Evolutionary conservation across 2,797 vertebrate genomes (phyloP).

Genomic region (Amblyopsis hoosieri): DNA sequence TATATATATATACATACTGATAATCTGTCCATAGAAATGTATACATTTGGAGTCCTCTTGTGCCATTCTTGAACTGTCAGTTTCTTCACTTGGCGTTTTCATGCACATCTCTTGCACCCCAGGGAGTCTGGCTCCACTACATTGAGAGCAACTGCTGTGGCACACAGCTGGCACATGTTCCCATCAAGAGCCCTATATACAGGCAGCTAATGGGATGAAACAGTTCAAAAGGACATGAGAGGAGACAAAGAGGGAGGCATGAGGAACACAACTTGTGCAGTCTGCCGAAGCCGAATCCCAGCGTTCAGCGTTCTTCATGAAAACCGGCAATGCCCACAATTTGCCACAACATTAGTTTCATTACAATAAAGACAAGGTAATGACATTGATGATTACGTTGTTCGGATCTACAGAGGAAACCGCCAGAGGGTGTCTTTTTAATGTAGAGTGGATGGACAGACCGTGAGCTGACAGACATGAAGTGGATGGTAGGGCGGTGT

Average conservation of each 20-base stretch:
- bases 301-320: slow-evolving; percentile 49
- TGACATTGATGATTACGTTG: slow-evolving; percentile 68
- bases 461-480: slow-evolving; percentile 6
- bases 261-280: slow-evolving; percentile 25
- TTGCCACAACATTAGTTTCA: slow-evolving; percentile 69
- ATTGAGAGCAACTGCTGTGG: too few species aligned
- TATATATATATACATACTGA: too few species aligned
- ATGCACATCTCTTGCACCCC: too few species aligned
- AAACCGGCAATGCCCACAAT: slow-evolving; percentile 54
- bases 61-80: too few species aligned
- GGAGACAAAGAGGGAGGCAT: slow-evolving; percentile 30
- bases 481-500: not conserved
- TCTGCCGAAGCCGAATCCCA: slow-evolving; percentile 49
- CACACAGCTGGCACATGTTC: not conserved
- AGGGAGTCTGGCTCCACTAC: too few species aligned
- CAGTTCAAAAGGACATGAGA: slow-evolving; percentile 23
- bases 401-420: slow-evolving; percentile 55
- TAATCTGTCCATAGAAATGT: too few species aligned
- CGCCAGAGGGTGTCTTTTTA: slow-evolving; percentile 32
- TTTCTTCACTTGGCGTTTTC: too few species aligned
- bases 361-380: slow-evolving; percentile 61
- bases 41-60: too few species aligned
- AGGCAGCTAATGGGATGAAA: slow-evolving; percentile 63
- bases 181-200: slow-evolving; percentile 47
- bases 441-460: slow-evolving; percentile 16